Conservation (phyloP, 2,113 vertebrate genomes). For the Hassar affinis region DNA sequence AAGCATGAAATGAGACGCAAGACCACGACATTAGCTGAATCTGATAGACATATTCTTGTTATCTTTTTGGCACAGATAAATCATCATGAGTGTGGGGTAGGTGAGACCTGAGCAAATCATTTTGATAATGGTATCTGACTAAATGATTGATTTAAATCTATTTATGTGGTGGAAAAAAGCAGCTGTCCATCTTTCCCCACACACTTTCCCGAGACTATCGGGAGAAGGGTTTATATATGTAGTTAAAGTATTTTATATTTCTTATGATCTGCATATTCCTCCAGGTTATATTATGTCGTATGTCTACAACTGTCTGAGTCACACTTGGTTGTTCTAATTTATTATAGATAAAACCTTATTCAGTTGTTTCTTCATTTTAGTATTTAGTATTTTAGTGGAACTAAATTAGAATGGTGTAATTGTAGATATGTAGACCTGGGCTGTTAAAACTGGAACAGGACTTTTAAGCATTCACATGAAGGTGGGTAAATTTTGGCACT, state of each 20-base stretch:
- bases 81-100: not conserved
- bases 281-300: not conserved
- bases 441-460: not conserved
- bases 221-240: not conserved
- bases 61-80: not conserved
- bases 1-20: constrained; percentile 1
- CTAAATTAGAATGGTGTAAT: not conserved
- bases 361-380: not conserved
- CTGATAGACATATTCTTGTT: constrained; percentile 13
- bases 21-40: not conserved
- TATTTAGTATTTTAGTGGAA: not conserved
- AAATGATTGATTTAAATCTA: not conserved
- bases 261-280: not conserved
- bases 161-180: not conserved
- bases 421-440: no score
- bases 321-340: not conserved
- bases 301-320: not conserved
- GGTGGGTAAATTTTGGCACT: not conserved
- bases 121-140: not conserved
- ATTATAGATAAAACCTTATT: not conserved
- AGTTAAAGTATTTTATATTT: not conserved
- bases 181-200: constrained; percentile 3
- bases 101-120: no score
- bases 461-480: not conserved
- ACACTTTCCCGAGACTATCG: not conserved